Evolutionary conservation across 92 coral and sea anemone genomes (phyloP).

Genomic region (Montipora capitata): DNA sequence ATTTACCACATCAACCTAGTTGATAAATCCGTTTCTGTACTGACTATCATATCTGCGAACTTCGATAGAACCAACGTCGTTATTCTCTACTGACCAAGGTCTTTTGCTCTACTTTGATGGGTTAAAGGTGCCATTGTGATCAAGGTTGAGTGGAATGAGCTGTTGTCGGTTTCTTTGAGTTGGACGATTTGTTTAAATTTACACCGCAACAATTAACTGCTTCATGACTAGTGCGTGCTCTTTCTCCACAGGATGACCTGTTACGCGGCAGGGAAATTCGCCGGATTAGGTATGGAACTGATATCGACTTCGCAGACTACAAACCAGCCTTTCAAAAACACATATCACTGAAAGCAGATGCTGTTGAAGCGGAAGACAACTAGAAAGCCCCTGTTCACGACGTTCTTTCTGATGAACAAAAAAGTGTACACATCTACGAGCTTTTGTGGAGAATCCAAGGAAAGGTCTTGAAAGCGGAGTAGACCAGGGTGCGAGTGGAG

Average conservation of each 20-base stretch:
- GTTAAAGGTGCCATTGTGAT: too few relatives aligned
- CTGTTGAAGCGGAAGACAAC: constrained; percentile 86
- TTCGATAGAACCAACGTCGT: too few relatives aligned
- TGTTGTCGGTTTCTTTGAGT: too few relatives aligned
- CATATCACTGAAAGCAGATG: constrained; percentile 81
- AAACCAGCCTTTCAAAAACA: constrained; percentile 95
- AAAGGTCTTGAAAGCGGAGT: background rate
- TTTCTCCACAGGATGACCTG: constrained; percentile 84
- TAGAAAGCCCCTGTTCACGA: background rate
- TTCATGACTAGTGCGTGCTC: background rate
- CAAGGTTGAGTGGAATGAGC: too few relatives aligned
- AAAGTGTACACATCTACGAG: background rate
- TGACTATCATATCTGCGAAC: too few relatives aligned
- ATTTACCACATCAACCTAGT: too few relatives aligned
- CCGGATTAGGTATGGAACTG: constrained; percentile 89
- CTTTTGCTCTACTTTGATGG: too few relatives aligned
- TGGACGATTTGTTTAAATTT: too few relatives aligned
- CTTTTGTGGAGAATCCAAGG: background rate
- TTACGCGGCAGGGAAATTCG: constrained; percentile 89
- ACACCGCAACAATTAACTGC: too few relatives aligned
- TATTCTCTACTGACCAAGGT: too few relatives aligned
- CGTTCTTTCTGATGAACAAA: background rate
- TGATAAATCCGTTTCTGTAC: too few relatives aligned
- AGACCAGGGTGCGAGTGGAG: too few relatives aligned
- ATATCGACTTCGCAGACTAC: constrained; percentile 94